Percentiles rank a stretch among this genome's conserved stretches.
These are phyloP conservation scores for Venusia cambrica DNA, from an alignment of 2,888 invertebrate species.

Conservation along the genomic window DNA sequence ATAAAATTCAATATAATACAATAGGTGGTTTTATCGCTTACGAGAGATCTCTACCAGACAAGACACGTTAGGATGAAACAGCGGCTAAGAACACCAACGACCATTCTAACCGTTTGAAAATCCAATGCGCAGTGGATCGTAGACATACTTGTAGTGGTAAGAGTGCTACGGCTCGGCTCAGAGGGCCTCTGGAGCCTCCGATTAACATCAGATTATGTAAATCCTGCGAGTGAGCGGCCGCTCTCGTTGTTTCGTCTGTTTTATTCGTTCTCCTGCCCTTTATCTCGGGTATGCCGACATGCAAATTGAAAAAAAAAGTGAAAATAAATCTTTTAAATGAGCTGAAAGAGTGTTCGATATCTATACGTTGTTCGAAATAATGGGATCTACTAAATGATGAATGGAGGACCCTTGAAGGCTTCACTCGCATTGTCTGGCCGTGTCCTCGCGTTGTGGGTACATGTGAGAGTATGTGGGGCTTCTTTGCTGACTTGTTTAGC, in stretches of 20 bases:
- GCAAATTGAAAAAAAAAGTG: constrained; percentile 62
- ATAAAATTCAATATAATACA: too few species aligned
- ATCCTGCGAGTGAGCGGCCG: constrained; percentile 73
- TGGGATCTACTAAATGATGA: constrained; percentile 68
- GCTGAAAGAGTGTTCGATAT: constrained; percentile 73
- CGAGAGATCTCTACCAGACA: too few species aligned
- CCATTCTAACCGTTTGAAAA: constrained; percentile 13
- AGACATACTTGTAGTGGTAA: too few species aligned
- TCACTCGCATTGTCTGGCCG: constrained; percentile 51
- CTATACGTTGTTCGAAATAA: constrained; percentile 62
- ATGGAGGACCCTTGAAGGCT: constrained; percentile 57
- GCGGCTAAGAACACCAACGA: too few species aligned
- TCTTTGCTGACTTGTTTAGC: constrained; percentile 42
- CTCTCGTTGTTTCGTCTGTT: constrained; percentile 72
- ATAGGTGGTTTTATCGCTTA: too few species aligned
- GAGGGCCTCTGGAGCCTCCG: constrained; percentile 66
- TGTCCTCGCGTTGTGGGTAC: constrained; percentile 42
- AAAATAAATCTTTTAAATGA: constrained; percentile 69
- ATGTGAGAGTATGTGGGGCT: constrained; percentile 42
- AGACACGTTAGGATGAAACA: too few species aligned
- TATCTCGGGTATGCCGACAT: constrained; percentile 75
- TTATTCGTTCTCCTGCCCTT: constrained; percentile 66
- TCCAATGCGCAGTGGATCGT: constrained; percentile 11
- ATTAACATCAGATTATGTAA: constrained; percentile 81
- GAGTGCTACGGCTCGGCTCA: constrained; percentile 24